Base-by-base conservation (phyloP, 2,888 invertebrate species). In the Parasteatoda lunata region DNA sequence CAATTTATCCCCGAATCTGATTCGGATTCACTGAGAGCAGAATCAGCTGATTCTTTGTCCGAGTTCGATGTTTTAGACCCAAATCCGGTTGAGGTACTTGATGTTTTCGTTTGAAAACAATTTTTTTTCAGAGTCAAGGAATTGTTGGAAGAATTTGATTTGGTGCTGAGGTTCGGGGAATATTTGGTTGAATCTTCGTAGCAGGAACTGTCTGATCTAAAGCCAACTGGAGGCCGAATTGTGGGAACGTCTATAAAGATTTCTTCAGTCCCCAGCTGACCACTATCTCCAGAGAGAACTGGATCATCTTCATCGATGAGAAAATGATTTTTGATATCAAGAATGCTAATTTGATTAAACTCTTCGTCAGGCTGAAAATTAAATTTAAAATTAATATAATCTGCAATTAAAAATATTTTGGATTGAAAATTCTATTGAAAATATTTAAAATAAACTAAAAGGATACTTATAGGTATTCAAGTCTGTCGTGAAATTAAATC, bases 221-320 rank as follows among this genome's bases (percentile, higher is more conserved):
- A 90, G 5, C 88, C 86, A 11, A 85, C 69, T 0, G 89, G 89
- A 4, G 89, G 89, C 4, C 89, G 84, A 47, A 90, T 89, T 3
- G 90, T 88, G 5, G 90, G 90, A n/a, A 90, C 88, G 54, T 90
- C 89, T 13, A 90, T 90, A 71, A 89, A 89, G 45, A 89, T 89
- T 68, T 90, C 90, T 87, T 90, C 89, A 7, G 84, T 89, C 9
- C 87, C 88, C 15, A 87, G 59, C 52, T 89, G 89, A 4, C 81
- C 84, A 51, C 69, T 88, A 45, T 89, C 88, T 6, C 78, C 87
- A 45, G 88, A 77, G 6, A 84, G 77, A 15, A 84, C 77, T 47
- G 69, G 72, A 7, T 88, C 88, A 13, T 85, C 89, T 7, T 89
- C 88, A 5, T 84, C 86, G 64, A 86, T 84, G 68, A 79, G 47